Evolutionary conservation across 2,797 vertebrate genomes (phyloP), one percentile per base, ranked within the genome.

Genomic region (Gymnocypris eckloni): DNA sequence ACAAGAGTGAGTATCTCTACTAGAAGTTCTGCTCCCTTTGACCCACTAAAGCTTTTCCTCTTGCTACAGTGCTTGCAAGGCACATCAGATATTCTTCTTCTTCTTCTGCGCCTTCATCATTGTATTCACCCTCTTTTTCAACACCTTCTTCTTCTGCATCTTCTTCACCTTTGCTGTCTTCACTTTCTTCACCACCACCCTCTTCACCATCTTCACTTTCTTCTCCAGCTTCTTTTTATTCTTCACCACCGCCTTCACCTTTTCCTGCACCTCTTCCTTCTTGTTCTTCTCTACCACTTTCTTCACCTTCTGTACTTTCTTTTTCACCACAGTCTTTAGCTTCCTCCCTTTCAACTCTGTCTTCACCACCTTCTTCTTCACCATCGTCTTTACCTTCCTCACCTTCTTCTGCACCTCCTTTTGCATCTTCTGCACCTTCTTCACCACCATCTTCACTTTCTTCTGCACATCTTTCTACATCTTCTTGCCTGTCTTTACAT

Each of bases 1-100:
- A 0, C 98, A 99, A 97, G 98, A 99, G 98, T 99, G 95, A 98
- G 98, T 98, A 76, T n/a, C 48, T 82, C 43, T 50, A 33, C 50
- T 50, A 13, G 22, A 54, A 56, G 67, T 87, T 83, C 28, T 81
- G 10, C 61, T 70, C 18, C 33, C 20, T 22, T 69, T 33, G 43
- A 8, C 33, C 56, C 22, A 45, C 15, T 78, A 43, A 28, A 41
- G 39, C 61, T 11, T 20, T 70, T 70, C 16, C 43, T 66, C 10
- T 43, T 66, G 5, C 22, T 81, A 28, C 20, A 54, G 37, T 79
- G 52, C 22, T 25, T 41, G 12, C 37, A 59, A 41, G 37, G 37
- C 76, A 59, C 22, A 78, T 41, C 76, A 41, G 9, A 9, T 16
- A 45, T 50, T 20, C 5, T 28, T 52, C 22, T 48, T 64, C 37